A percentile compares a stretch with the other conserved stretches of the same genome.
Evolutionary conservation across 2,113 vertebrate genomes (phyloP).

Genomic region (Spizaetus ornatus): DNA sequence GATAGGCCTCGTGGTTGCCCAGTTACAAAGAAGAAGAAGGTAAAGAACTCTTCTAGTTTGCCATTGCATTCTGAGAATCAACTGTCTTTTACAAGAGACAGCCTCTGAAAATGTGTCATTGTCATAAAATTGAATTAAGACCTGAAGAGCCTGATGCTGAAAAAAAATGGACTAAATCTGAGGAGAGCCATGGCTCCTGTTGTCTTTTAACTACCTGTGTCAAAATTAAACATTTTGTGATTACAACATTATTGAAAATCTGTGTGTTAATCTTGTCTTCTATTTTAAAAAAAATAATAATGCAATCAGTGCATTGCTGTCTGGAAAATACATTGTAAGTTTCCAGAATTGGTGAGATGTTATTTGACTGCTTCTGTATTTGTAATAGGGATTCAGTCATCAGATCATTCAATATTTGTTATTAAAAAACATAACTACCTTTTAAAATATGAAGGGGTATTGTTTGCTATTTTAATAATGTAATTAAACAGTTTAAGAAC

Average conservation of each 20-base stretch:
- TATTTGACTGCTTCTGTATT: background rate
- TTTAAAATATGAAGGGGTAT: background rate
- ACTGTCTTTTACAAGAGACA: background rate
- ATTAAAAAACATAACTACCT: background rate
- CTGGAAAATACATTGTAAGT: background rate
- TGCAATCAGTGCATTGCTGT: background rate
- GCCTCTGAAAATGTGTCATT: background rate
- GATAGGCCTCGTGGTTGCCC: slow-evolving; percentile 75
- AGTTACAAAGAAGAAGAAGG: slow-evolving; percentile 76
- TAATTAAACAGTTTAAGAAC: background rate
- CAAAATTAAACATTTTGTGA: background rate
- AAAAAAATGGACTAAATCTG: background rate
- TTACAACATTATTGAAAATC: background rate
- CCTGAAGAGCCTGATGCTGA: background rate
- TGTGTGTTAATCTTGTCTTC: background rate
- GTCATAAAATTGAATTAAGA: background rate
- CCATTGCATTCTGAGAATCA: background rate
- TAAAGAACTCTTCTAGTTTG: slow-evolving; percentile 20
- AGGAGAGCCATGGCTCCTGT: background rate
- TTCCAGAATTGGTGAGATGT: background rate
- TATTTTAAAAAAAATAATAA: background rate
- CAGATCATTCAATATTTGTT: no score
- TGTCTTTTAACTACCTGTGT: background rate
- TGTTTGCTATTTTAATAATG: background rate
- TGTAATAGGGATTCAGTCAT: background rate